Evolutionary conservation across 2,113 vertebrate species (phyloP).

Genomic region (Setophaga petechia): DNA sequence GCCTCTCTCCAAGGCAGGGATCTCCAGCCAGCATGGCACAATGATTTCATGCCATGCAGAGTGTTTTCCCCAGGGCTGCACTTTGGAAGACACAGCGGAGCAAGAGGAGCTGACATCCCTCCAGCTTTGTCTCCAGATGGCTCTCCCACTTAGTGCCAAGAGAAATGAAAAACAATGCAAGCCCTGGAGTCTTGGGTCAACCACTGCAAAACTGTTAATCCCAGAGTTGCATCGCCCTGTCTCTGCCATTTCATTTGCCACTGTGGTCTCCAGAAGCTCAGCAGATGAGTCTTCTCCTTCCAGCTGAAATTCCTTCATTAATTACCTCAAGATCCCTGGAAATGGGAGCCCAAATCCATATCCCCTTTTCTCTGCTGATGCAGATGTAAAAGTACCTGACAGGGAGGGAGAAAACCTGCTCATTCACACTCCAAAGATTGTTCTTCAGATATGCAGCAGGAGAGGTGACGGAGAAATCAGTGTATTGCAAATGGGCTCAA

Average conservation of each 20-base stretch:
- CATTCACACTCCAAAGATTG: neutral
- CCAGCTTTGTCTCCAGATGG: neutral
- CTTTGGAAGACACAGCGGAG: neutral
- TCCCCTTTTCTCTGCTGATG: neutral
- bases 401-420: neutral
- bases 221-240: neutral
- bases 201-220: neutral
- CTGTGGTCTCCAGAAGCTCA: neutral
- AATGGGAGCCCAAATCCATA: neutral
- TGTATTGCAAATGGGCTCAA: neutral
- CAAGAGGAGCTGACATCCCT: neutral
- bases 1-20: neutral
- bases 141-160: neutral
- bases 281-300: neutral
- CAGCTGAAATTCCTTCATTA: neutral
- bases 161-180: conserved; percentile 7
- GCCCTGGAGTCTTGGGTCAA: neutral
- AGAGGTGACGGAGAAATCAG: neutral
- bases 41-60: neutral
- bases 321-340: neutral
- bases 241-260: neutral
- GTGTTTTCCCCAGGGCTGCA: neutral
- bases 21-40: neutral
- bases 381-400: neutral
- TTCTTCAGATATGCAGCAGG: neutral